A percentile compares a stretch with the other conserved stretches of the same genome.
Conservation (phyloP, 2,113 vertebrate species). For the Meriones unguiculatus region DNA sequence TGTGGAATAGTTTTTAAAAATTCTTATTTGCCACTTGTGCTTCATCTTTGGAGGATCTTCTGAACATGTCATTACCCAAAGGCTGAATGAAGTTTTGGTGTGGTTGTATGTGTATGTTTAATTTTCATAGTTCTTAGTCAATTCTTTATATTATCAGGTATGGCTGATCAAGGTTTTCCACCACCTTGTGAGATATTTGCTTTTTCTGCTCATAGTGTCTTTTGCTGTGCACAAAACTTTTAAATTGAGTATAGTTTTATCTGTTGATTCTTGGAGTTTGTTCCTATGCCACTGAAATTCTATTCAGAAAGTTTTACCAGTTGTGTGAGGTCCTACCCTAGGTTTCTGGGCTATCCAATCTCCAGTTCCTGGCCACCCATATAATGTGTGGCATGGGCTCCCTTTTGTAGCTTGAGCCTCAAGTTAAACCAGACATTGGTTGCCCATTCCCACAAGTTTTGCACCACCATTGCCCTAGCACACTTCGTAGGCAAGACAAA, state of each 20-base stretch:
- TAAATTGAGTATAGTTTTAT: neutral
- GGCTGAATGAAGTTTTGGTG: neutral
- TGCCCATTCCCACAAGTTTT: neutral
- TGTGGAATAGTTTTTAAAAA: neutral
- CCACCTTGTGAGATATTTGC: neutral
- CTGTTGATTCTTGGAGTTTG: neutral
- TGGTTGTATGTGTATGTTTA: neutral
- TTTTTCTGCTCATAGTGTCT: neutral
- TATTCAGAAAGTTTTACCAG: neutral
- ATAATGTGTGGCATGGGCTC: neutral
- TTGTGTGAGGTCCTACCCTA: neutral
- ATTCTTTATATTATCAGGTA: neutral
- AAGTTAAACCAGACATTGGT: neutral
- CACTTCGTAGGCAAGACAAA: neutral
- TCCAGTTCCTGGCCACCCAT: neutral
- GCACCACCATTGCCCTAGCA: neutral
- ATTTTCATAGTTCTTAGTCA: neutral
- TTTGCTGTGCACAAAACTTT: neutral
- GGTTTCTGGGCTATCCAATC: neutral
- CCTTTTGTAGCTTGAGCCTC: neutral
- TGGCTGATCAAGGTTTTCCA: neutral
- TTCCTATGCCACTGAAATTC: neutral
- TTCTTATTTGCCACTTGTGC: neutral
- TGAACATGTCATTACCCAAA: neutral
- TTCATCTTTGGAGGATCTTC: neutral